Conservation (phyloP, 2,113 vertebrate species). For the Phoxinus phoxinus region DNA sequence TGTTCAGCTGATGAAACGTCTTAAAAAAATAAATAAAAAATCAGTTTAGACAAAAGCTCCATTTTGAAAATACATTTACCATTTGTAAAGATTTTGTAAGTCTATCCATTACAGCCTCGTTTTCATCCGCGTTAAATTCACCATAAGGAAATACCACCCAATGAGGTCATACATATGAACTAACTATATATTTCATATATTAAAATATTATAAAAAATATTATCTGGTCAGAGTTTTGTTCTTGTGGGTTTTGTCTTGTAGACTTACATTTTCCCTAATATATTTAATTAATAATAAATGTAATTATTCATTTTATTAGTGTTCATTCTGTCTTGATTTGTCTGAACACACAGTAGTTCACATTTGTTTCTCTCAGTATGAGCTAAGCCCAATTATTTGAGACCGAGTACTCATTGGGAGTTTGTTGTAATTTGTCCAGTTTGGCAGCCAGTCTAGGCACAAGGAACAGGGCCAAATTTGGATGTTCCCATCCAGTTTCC, state of each 20-base stretch:
- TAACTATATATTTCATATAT: background rate
- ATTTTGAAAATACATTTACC: too few species aligned
- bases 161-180: background rate
- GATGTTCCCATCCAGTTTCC: constrained; percentile 32
- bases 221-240: background rate
- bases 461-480: constrained; percentile 18
- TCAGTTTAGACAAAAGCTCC: too few species aligned
- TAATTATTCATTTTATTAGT: background rate
- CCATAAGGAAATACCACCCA: too few species aligned
- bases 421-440: constrained; percentile 31
- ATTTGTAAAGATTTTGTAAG: background rate
- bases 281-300: background rate
- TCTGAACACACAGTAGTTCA: constrained; percentile 15
- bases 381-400: constrained; percentile 37
- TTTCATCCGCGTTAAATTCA: background rate
- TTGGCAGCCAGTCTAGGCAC: constrained; percentile 6
- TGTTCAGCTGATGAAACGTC: background rate
- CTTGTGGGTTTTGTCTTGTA: background rate
- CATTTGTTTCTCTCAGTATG: background rate
- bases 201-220: background rate
- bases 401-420: background rate
- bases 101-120: background rate
- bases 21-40: too few species aligned
- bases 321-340: background rate
- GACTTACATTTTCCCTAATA: background rate